These are phyloP conservation scores for Papilio protenor DNA, from an alignment of 2,888 invertebrate genomes.

Conservation along the genomic window DNA sequence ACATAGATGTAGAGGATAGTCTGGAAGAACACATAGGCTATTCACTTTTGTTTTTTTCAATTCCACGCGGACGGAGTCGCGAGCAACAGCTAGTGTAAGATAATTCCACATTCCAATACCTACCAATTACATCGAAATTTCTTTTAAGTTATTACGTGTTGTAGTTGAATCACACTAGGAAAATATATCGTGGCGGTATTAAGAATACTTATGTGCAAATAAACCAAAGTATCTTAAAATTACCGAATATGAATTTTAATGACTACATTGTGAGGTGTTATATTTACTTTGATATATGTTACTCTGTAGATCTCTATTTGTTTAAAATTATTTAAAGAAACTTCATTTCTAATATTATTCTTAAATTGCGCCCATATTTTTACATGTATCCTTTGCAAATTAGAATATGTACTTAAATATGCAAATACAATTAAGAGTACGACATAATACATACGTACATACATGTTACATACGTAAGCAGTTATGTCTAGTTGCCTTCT, in stretches of 20 bases:
- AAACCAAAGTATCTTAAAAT: background rate
- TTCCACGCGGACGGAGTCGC: too few relatives aligned
- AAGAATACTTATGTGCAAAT: background rate
- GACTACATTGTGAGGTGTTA: background rate
- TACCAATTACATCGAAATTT: background rate
- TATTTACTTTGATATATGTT: background rate
- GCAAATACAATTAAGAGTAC: background rate
- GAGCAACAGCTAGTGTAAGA: too few relatives aligned
- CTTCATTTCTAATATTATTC: background rate
- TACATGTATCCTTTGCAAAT: background rate
- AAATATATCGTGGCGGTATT: background rate
- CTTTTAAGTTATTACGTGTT: background rate
- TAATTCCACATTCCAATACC: background rate
- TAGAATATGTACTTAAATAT: background rate
- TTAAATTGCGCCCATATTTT: background rate
- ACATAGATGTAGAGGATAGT: too few relatives aligned
- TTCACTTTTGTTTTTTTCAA: too few relatives aligned
- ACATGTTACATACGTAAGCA: background rate
- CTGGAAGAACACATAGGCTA: too few relatives aligned
- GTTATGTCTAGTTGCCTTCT: background rate
- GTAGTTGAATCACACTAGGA: background rate
- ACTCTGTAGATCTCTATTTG: background rate
- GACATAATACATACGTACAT: background rate
- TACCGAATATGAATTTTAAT: background rate
- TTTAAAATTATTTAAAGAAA: background rate